These are phyloP conservation scores for Rhinella marina DNA, from an alignment of 2,797 vertebrate genomes.

Conservation along the genomic window DNA sequence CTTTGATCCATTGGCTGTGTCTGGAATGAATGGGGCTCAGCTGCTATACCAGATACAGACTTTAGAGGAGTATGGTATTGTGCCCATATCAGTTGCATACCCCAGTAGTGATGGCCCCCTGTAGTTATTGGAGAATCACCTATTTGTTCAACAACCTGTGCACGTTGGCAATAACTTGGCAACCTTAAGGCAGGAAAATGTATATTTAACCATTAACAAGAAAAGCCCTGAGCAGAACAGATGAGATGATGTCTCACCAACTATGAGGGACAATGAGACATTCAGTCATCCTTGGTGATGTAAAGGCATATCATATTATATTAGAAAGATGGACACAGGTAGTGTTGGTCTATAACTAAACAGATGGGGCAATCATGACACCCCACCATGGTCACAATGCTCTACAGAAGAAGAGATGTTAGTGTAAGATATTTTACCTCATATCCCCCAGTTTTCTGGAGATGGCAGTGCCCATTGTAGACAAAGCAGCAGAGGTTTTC, in stretches of 20 bases:
- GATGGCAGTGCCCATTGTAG: constrained; percentile 87
- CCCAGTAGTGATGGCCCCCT: background rate
- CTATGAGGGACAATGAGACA: no score
- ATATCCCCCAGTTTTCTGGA: constrained; percentile 91
- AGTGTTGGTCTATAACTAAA: background rate
- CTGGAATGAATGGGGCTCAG: no score
- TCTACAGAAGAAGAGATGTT: background rate
- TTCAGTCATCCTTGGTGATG: no score
- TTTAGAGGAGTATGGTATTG: background rate
- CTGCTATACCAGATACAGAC: background rate
- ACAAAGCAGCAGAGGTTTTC: constrained; percentile 91
- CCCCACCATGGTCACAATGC: background rate
- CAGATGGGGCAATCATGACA: background rate
- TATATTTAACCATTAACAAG: background rate
- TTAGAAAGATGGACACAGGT: no score
- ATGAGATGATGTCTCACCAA: no score
- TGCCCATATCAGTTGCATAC: background rate
- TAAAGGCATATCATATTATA: no score
- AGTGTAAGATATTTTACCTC: constrained; percentile 78
- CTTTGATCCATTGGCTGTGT: no score
- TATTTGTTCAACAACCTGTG: background rate
- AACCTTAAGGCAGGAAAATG: background rate
- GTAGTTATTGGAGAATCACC: no score
- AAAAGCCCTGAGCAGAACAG: background rate
- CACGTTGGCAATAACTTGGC: no score